Evolutionary conservation across 2,888 invertebrate species (phyloP).

Genomic region (Epsilonema sp.): DNA sequence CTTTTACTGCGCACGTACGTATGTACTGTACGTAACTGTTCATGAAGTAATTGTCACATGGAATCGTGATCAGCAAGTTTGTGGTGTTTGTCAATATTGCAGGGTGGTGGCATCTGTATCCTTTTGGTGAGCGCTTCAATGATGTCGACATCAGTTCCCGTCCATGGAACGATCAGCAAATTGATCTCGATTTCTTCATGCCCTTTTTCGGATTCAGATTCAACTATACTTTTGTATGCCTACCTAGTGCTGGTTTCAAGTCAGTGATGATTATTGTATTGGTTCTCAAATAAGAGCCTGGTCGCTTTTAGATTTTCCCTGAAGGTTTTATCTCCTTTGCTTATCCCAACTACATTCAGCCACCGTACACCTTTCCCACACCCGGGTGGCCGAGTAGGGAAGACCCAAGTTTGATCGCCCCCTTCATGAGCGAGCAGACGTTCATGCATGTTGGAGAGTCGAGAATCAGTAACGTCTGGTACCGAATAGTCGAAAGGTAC

Average conservation of each 20-base stretch:
- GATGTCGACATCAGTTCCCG: conserved; percentile 7
- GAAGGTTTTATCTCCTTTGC: conserved; percentile 21
- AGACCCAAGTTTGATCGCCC: conserved; percentile 15
- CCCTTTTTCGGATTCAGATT: conserved; percentile 10
- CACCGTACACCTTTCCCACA: conserved; percentile 19
- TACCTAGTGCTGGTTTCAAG: no score
- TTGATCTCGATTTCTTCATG: conserved; percentile 11
- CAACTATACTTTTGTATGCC: conserved; percentile 10
- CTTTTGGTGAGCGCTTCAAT: conserved; percentile 9
- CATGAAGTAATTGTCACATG: not conserved
- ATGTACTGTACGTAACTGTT: not conserved
- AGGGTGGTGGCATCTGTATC: conserved; percentile 11
- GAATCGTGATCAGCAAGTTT: not conserved
- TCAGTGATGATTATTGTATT: no score
- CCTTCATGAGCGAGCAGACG: conserved; percentile 17
- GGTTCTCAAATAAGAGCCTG: no score
- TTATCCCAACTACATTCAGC: conserved; percentile 17
- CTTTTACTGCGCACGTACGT: no score
- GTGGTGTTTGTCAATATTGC: not conserved
- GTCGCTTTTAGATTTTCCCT: conserved; percentile 18
- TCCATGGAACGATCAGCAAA: conserved; percentile 10
- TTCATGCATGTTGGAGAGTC: conserved; percentile 20
- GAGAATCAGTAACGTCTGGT: conserved; percentile 17
- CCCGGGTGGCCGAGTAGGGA: conserved; percentile 16
- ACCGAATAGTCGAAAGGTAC: conserved; percentile 13